A percentile compares a stretch with the other conserved stretches of the same genome.
These are phyloP conservation scores for Chlorodrepanis virens DNA, from an alignment of 2,113 vertebrate genomes.

Conservation along the genomic window DNA sequence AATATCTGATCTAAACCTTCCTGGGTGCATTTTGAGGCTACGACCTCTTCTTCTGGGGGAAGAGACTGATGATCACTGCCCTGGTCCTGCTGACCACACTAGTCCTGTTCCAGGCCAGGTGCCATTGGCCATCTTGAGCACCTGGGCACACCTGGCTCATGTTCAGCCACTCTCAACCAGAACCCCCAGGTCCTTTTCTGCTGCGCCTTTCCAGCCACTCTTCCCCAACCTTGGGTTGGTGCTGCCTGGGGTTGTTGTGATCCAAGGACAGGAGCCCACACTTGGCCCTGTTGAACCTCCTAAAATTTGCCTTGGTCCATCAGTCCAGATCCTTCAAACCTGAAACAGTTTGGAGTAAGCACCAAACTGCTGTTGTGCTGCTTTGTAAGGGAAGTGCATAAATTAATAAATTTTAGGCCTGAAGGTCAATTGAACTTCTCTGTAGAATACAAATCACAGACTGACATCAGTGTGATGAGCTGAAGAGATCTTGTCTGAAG, in stretches of 20 bases:
- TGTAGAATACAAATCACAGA: not conserved
- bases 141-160: not conserved
- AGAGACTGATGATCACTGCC: not conserved
- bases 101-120: rapidly evolving
- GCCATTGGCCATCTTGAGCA: not conserved
- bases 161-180: not conserved
- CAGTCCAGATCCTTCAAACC: not conserved
- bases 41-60: not conserved
- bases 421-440: not conserved
- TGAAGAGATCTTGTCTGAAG: not conserved
- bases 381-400: not conserved
- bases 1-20: not conserved
- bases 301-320: not conserved
- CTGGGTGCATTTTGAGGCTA: not conserved
- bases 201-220: not conserved
- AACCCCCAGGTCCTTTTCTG: not conserved
- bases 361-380: not conserved
- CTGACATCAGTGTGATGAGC: not conserved
- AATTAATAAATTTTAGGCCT: not conserved
- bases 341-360: not conserved
- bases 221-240: not conserved
- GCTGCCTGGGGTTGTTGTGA: not conserved
- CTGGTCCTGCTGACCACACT: not conserved
- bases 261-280: rapidly evolving
- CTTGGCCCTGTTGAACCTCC: not conserved